Conservation (phyloP, 1,140 invertebrate species). For the Leptopilina boulardi region DNA sequence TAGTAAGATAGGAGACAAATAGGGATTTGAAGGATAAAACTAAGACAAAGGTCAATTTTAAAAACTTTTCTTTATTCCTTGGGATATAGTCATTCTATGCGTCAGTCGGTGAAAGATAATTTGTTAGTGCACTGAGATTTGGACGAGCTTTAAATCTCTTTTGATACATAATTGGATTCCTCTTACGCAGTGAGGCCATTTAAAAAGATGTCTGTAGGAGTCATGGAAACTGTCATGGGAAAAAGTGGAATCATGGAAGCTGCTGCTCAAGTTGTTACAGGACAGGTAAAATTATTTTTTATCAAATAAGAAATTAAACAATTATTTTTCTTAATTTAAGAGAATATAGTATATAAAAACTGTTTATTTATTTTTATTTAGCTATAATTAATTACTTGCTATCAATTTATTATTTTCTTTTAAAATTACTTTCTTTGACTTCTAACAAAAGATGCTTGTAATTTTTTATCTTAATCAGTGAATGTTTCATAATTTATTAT, state of each 20-base stretch:
- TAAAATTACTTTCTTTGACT: too few species aligned
- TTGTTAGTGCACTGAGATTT: slow-evolving; percentile 3
- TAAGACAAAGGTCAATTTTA: slow-evolving; percentile 14
- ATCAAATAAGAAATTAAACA: not conserved
- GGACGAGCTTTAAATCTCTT: slow-evolving; percentile 9
- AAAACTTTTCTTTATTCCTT: slow-evolving; percentile 28
- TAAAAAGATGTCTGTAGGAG: slow-evolving; percentile 51
- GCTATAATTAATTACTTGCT: too few species aligned
- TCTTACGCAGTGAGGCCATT: slow-evolving; percentile 18
- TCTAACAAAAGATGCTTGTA: too few species aligned
- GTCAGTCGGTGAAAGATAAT: slow-evolving; percentile 1
- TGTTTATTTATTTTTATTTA: too few species aligned
- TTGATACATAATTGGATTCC: slow-evolving; percentile 11
- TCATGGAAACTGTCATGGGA: slow-evolving; percentile 49
- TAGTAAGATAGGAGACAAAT: not conserved
- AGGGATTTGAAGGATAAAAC: slow-evolving; percentile 16
- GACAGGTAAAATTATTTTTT: slow-evolving; percentile 1
- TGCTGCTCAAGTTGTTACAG: slow-evolving; percentile 37
- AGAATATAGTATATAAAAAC: not conserved
- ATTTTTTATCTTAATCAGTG: too few species aligned
- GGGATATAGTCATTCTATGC: slow-evolving; percentile 17
- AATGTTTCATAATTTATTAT: too few species aligned
- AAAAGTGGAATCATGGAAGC: slow-evolving; percentile 42
- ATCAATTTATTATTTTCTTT: too few species aligned
- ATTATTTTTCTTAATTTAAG: too few species aligned